phyloP scores from a whole-genome alignment of 2,797 vertebrate species.

The Rhincodon typus region DNA sequence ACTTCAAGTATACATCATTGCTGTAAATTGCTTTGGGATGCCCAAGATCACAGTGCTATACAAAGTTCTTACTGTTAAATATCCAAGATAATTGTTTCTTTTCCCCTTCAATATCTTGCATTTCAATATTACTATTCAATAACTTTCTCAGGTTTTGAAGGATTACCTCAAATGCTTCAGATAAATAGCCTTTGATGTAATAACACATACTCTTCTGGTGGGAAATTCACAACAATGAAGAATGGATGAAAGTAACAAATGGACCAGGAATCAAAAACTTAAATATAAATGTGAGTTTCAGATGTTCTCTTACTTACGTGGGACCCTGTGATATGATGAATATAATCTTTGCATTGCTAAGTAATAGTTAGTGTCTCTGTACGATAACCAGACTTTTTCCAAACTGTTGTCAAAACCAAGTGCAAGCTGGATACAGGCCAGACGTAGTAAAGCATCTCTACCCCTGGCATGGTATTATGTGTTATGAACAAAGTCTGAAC shows the following conservation, averaged over 20 bases:
- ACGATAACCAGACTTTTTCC: background rate
- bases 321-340: background rate
- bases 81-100: background rate
- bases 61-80: background rate
- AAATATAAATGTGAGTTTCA: background rate
- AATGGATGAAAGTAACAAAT: background rate
- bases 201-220: background rate
- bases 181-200: background rate
- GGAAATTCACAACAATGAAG: background rate
- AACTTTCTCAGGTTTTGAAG: background rate
- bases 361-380: background rate
- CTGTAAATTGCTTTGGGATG: background rate
- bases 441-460: background rate
- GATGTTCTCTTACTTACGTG: background rate
- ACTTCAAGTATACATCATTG: background rate
- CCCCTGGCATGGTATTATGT: background rate
- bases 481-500: background rate
- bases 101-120: background rate
- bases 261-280: background rate
- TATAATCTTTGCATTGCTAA: background rate
- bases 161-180: background rate
- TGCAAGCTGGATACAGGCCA: background rate
- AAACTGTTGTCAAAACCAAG: background rate
- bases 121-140: background rate
- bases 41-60: background rate